A percentile compares a stretch with the other conserved stretches of the same genome.
These are phyloP conservation scores for Elegia similella DNA, from an alignment of 2,888 invertebrate species.

Conservation along the genomic window DNA sequence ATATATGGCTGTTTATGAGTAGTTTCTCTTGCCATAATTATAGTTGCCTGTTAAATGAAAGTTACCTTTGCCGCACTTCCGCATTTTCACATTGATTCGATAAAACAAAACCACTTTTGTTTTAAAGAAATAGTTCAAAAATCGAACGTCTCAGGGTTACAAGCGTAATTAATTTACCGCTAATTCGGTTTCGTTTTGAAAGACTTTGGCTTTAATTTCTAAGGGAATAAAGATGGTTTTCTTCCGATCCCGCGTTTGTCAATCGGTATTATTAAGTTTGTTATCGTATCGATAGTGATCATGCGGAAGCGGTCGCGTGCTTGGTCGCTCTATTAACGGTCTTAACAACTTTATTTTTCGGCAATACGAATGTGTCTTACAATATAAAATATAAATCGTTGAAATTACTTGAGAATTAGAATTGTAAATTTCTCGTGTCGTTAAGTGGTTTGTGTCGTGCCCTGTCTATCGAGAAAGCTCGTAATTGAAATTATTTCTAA, in stretches of 20 bases:
- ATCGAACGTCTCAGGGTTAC: constrained; percentile 50
- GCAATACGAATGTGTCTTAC: constrained; percentile 52
- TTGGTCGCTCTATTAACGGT: constrained; percentile 47
- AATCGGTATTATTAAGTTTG: constrained; percentile 51
- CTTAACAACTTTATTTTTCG: constrained; percentile 73
- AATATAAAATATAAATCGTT: constrained; percentile 56
- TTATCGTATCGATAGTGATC: constrained; percentile 62
- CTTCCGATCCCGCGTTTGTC: constrained; percentile 33
- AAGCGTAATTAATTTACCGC: constrained; percentile 6
- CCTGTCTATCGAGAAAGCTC: constrained; percentile 30
- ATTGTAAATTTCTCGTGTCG: constrained; percentile 62
- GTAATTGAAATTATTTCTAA: constrained; percentile 28
- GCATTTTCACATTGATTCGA: constrained; percentile 3
- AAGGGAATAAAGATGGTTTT: constrained; percentile 39
- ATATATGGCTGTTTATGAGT: not conserved
- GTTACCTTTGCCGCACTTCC: not conserved
- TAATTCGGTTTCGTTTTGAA: not conserved
- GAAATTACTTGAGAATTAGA: constrained; percentile 59
- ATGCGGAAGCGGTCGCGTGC: constrained; percentile 61
- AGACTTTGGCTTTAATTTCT: constrained; percentile 22
- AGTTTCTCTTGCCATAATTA: constrained; percentile 1
- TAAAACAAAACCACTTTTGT: constrained; percentile 1
- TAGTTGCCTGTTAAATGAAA: not conserved
- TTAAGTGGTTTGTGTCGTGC: constrained; percentile 38
- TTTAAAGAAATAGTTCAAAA: constrained; percentile 38